These are phyloP conservation scores for Enteromius radiatus DNA, from an alignment of 2,797 vertebrate species.

Conservation along the genomic window DNA sequence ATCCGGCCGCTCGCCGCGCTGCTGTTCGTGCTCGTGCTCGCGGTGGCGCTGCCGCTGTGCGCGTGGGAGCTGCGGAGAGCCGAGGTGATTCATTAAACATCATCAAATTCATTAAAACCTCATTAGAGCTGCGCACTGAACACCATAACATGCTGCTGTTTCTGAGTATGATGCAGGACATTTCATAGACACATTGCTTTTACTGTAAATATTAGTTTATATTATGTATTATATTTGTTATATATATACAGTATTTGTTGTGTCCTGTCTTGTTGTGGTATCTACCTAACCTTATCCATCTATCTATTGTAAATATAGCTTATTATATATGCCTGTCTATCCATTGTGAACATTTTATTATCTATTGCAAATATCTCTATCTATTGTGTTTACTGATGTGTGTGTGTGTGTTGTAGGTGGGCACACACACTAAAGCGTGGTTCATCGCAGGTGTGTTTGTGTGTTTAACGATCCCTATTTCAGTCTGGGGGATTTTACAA, in stretches of 20 bases:
- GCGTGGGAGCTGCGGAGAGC: conserved; percentile 92
- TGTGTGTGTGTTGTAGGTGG: conserved; percentile 4
- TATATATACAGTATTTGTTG: not conserved
- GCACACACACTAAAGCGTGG: conserved; percentile 2
- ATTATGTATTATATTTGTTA: not conserved
- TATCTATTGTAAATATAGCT: not conserved
- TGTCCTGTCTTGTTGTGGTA: not conserved
- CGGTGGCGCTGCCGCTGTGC: conserved; percentile 87
- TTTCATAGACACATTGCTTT: not conserved
- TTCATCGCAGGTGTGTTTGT: conserved; percentile 14
- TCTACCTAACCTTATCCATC: too few species aligned
- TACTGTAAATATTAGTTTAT: not conserved
- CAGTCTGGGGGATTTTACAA: conserved; percentile 40
- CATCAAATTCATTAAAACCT: not conserved
- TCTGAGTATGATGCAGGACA: not conserved
- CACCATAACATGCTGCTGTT: not conserved
- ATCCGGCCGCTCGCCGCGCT: conserved; percentile 90
- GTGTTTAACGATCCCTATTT: conserved; percentile 22
- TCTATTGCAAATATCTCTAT: not conserved
- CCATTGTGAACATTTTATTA: not conserved
- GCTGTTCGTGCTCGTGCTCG: conserved; percentile 83
- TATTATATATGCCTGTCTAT: not conserved
- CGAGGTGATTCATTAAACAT: conserved; percentile 77
- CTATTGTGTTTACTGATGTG: not conserved
- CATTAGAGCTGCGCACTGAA: not conserved